A percentile compares a stretch with the other conserved stretches of the same genome.
phyloP scores from a whole-genome alignment of 1,140 invertebrate genomes.

The Pectinophora gossypiella region DNA sequence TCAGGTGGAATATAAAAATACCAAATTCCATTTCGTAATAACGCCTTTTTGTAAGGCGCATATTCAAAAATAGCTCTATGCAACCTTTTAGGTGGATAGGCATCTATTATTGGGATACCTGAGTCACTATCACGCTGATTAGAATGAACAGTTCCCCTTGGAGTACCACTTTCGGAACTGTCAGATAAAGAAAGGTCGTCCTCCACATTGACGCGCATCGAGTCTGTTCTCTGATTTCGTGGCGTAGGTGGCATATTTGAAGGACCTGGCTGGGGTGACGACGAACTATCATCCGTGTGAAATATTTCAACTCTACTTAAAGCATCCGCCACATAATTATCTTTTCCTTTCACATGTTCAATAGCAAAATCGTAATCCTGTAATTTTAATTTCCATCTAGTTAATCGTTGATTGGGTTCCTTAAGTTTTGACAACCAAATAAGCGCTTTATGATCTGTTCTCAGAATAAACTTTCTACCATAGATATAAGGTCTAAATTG shows the following conservation, averaged over 20 bases:
- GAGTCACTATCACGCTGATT: slow-evolving; percentile 7
- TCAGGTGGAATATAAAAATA: slow-evolving; percentile 10
- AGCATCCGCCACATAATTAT: slow-evolving; percentile 25
- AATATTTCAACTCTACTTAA: slow-evolving; percentile 16
- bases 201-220: too few relatives aligned
- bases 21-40: background rate
- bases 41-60: slow-evolving; percentile 5
- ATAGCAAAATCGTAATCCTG: slow-evolving; percentile 27
- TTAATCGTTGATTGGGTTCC: slow-evolving; percentile 18
- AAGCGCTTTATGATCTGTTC: slow-evolving; percentile 50
- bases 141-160: background rate
- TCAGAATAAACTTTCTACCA: slow-evolving; percentile 38
- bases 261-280: too few relatives aligned
- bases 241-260: too few relatives aligned
- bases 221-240: too few relatives aligned
- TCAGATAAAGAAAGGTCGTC: too few relatives aligned
- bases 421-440: slow-evolving; percentile 17
- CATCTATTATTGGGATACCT: slow-evolving; percentile 7
- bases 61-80: slow-evolving; percentile 4
- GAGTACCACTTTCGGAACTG: background rate
- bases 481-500: slow-evolving; percentile 60
- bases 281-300: slow-evolving; percentile 1
- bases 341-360: slow-evolving; percentile 29
- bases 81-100: slow-evolving; percentile 7
- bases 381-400: slow-evolving; percentile 26